These are phyloP conservation scores for Serilophus lunatus DNA, from an alignment of 2,113 vertebrate genomes.

Conservation along the genomic window DNA sequence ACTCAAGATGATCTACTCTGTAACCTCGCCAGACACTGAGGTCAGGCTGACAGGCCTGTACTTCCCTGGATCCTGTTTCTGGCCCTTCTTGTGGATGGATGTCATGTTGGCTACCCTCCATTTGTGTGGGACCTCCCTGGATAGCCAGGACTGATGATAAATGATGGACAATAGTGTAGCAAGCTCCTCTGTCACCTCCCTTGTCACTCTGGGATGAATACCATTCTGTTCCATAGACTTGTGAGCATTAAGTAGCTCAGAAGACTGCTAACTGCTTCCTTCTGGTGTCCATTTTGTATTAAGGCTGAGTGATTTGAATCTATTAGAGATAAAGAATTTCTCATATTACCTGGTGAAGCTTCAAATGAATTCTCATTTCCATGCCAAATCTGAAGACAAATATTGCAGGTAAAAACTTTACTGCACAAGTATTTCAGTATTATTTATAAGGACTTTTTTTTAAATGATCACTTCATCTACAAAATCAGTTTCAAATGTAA, in stretches of 20 bases:
- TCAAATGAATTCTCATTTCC: neutral
- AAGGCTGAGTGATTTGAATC: neutral
- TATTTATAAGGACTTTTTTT: conserved; percentile 32
- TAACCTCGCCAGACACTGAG: neutral
- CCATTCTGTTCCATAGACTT: neutral
- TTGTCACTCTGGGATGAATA: neutral
- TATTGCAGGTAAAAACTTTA: conserved; percentile 16
- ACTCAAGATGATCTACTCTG: neutral
- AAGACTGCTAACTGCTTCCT: neutral
- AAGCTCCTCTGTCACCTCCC: neutral
- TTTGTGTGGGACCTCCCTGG: neutral
- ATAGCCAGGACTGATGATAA: neutral
- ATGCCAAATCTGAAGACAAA: neutral
- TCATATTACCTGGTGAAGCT: neutral
- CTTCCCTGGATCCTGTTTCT: neutral
- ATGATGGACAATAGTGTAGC: neutral
- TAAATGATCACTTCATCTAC: conserved; percentile 15
- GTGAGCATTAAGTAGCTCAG: neutral
- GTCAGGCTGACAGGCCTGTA: neutral
- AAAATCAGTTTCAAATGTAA: conserved; percentile 13
- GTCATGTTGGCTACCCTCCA: neutral
- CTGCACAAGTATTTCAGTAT: neutral
- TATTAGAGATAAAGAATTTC: neutral
- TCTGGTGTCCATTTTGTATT: neutral
- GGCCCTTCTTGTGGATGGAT: neutral